Evolutionary conservation across 2,797 vertebrate genomes (phyloP), one percentile per base, ranked within the genome.

Genomic region (Paramormyrops hopkinsi): DNA sequence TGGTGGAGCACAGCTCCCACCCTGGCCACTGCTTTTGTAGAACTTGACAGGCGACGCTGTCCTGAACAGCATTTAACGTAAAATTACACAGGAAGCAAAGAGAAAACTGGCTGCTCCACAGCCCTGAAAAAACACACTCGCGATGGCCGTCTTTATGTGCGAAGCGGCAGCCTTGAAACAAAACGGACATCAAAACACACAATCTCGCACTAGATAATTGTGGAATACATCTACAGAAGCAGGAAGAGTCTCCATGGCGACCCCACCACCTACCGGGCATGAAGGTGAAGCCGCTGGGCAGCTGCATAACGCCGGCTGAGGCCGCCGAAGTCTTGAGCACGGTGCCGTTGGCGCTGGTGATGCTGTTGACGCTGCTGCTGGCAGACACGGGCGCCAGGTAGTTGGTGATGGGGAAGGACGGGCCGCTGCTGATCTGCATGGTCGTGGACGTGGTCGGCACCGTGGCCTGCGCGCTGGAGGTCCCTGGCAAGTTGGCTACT

Each of bases 401-500:
- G 96, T 99, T 99, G 93, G 98, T 99, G 96, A 99, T 99, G 93
- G 98, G 98, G 92, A 98, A 99, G 14, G 97, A 97, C n/a, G 97
- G 94, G 25, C 97, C 97, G 0, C 97, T 99, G 97, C 97, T 99
- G 94, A 97, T 97, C 96, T 99, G 98, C 98, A 99, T 99, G 95
- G 97, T 98, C 93, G 98, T 99, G 89, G 98, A 98, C 90, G 98
- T 98, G 96, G 97, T 98, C 86, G 98, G 97, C 1, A 96, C 97
- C 0, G 98, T 97, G 93, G 97, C 96, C 95, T 97, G 98, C 90
- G 97, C 96, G 90, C 97, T 98, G 41, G 96, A 96, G 3, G 96
- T 97, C 92, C 98, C 98, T 0, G 98, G 98, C 48, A 99, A 94
- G 93, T 97, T 99, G 94, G 98, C 97, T 91, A 99, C 97, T 0